Conservation (phyloP, 2,113 vertebrate species). For the Vanacampus margaritifer region DNA sequence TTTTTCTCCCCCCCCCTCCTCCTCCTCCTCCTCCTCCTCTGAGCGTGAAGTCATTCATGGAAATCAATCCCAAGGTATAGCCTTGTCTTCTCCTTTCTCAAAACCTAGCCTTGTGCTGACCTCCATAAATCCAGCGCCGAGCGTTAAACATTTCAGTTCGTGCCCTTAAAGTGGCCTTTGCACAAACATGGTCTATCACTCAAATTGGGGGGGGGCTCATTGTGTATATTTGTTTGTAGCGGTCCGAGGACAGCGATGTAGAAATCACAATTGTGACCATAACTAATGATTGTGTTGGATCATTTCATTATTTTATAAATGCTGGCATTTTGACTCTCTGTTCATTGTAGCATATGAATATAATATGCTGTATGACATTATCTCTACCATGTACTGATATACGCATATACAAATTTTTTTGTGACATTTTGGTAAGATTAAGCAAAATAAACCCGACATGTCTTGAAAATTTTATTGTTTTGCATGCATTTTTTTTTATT, state of each 20-base stretch:
- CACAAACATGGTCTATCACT: slow-evolving; percentile 49
- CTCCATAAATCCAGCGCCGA: slow-evolving; percentile 69
- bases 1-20: slow-evolving; percentile 54
- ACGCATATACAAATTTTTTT: no score
- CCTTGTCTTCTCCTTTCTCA: slow-evolving; percentile 40
- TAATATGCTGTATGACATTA: no score
- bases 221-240: slow-evolving; percentile 8
- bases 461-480: not conserved
- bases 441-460: not conserved
- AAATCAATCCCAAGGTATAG: slow-evolving; percentile 62
- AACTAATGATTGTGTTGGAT: slow-evolving; percentile 25
- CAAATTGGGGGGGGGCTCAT: slow-evolving; percentile 22
- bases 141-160: slow-evolving; percentile 65
- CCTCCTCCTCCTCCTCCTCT: slow-evolving; percentile 30
- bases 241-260: not conserved
- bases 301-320: slow-evolving; percentile 10
- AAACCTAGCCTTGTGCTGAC: slow-evolving; percentile 67
- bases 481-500: not conserved
- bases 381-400: no score
- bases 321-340: not conserved
- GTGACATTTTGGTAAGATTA: not conserved
- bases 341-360: no score
- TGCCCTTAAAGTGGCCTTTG: slow-evolving; percentile 62
- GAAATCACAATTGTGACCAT: slow-evolving; percentile 15
- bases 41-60: slow-evolving; percentile 63